Percentiles rank a stretch among this genome's conserved stretches.
Evolutionary conservation across 2,797 vertebrate species (phyloP).

Genomic region (Babyrousa celebensis): DNA sequence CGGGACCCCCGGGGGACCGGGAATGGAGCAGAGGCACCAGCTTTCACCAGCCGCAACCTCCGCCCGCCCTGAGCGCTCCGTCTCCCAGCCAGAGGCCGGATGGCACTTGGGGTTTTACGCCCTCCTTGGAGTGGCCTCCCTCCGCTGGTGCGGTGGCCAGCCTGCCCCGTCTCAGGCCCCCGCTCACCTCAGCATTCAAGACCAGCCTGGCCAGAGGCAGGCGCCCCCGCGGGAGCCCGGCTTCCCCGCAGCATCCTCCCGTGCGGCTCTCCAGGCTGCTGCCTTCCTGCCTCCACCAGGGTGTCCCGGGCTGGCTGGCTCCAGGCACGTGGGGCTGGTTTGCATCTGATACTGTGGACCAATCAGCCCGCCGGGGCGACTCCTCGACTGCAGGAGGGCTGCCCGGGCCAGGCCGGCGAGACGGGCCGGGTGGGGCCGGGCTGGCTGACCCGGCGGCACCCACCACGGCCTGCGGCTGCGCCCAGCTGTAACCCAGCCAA

Average conservation of each 20-base stretch:
- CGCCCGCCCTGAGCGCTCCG: not conserved
- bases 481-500: not conserved
- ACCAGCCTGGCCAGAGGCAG: fast-evolving
- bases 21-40: not conserved
- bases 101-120: fast-evolving
- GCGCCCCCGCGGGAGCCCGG: too few species aligned
- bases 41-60: not conserved
- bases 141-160: fast-evolving
- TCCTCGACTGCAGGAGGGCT: fast-evolving
- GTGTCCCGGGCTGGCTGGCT: fast-evolving
- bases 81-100: not conserved
- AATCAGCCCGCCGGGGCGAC: fast-evolving
- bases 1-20: fast-evolving
- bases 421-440: not conserved
- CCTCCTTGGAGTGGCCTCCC: too few species aligned
- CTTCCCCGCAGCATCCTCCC: not conserved
- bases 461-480: fast-evolving
- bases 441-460: not conserved
- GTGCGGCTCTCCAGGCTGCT: too few species aligned
- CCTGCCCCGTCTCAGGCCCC: not conserved
- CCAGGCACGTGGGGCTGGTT: not conserved
- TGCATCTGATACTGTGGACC: fast-evolving
- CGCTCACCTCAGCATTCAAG: not conserved
- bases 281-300: not conserved
- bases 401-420: not conserved